Evolutionary conservation across 2,888 invertebrate genomes (phyloP).

Genomic region (Pyrgus malvae): DNA sequence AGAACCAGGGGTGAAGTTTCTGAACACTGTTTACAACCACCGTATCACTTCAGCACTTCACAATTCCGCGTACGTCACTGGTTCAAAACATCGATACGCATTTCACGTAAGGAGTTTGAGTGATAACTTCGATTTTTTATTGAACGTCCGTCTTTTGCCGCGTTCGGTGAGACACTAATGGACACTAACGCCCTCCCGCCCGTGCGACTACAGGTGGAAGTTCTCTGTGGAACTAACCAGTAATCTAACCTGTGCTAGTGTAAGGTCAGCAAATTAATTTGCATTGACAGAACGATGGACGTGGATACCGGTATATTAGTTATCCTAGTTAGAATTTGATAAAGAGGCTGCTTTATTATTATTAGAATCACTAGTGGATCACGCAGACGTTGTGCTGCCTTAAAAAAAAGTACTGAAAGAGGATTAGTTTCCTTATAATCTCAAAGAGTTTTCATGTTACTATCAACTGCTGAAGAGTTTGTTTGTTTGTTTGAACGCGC

Average conservation of each 20-base stretch:
- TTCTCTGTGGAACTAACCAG: constrained; percentile 43
- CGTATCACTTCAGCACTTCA: constrained; percentile 59
- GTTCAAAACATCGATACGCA: constrained; percentile 57
- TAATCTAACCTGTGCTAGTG: constrained; percentile 34
- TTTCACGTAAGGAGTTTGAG: constrained; percentile 63
- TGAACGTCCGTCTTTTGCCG: constrained; percentile 36
- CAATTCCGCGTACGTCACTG: constrained; percentile 43
- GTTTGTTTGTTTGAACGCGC: too few relatives aligned
- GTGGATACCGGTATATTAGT: neutral
- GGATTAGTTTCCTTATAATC: too few relatives aligned
- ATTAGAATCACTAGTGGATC: too few relatives aligned
- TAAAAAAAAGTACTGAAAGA: too few relatives aligned
- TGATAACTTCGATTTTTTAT: constrained; percentile 32
- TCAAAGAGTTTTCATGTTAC: too few relatives aligned
- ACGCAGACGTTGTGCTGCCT: too few relatives aligned
- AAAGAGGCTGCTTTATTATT: too few relatives aligned
- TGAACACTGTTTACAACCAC: constrained; percentile 52
- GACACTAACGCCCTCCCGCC: constrained; percentile 38
- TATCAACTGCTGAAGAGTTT: too few relatives aligned
- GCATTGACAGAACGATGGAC: constrained; percentile 29
- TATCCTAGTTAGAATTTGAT: neutral
- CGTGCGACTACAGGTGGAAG: constrained; percentile 43
- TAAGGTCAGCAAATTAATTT: constrained; percentile 29
- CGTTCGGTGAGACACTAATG: constrained; percentile 59
- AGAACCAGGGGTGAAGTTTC: too few relatives aligned